phyloP scores from a whole-genome alignment of 1,140 invertebrate species.

The Pomacea maculata region DNA sequence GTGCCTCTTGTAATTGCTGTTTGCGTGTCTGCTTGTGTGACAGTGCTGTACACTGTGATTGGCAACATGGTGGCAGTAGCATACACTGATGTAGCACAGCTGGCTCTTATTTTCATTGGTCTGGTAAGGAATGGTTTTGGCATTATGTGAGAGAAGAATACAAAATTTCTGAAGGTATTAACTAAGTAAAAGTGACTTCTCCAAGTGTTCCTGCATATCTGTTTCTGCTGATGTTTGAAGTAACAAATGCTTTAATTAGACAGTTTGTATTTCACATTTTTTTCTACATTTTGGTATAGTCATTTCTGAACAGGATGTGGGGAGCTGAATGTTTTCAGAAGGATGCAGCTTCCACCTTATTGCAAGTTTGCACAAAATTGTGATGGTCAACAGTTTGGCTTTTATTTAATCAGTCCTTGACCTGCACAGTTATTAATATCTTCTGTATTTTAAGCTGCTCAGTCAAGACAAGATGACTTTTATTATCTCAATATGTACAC shows the following conservation, averaged over 20 bases:
- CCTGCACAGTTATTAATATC: too few species aligned
- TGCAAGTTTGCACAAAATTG: background rate
- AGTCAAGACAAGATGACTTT: too few species aligned
- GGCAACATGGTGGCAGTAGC: conserved; percentile 63
- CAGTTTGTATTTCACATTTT: too few species aligned
- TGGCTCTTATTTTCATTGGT: conserved; percentile 53
- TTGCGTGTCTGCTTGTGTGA: conserved; percentile 51
- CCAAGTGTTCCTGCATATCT: background rate
- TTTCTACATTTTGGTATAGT: too few species aligned
- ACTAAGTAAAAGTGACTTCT: background rate
- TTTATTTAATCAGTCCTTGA: background rate
- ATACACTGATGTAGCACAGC: conserved; percentile 62
- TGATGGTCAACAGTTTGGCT: background rate
- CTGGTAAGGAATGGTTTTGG: conserved; percentile 48
- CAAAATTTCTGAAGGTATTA: background rate
- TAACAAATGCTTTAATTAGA: background rate
- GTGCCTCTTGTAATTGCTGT: conserved; percentile 52
- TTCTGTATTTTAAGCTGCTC: too few species aligned
- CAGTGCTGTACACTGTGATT: conserved; percentile 59
- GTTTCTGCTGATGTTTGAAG: background rate
- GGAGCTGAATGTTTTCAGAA: too few species aligned
- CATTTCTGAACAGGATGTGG: too few species aligned
- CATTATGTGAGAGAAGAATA: background rate
- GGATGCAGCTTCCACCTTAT: background rate
- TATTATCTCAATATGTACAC: too few species aligned